A percentile compares a stretch with the other conserved stretches of the same genome.
These are phyloP conservation scores for Mercenaria mercenaria DNA, from an alignment of 1,140 invertebrate species.

Conservation along the genomic window DNA sequence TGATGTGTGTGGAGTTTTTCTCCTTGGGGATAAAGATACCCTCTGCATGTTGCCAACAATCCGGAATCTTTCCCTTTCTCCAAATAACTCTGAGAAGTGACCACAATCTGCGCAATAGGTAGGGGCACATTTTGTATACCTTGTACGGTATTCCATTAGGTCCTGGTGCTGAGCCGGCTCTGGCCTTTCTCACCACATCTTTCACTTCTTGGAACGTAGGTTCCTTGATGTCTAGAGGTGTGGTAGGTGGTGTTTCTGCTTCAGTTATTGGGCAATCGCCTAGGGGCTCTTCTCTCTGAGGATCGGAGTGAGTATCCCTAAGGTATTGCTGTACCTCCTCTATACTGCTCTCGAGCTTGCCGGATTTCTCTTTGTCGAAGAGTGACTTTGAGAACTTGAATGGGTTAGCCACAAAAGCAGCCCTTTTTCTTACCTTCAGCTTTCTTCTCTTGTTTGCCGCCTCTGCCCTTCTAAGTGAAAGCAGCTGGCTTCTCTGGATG, in stretches of 20 bases:
- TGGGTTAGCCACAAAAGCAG: no score
- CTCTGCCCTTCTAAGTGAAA: not conserved
- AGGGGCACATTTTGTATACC: slow-evolving; percentile 50
- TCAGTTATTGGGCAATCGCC: not conserved
- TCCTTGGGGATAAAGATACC: slow-evolving; percentile 50
- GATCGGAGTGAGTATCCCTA: slow-evolving; percentile 16
- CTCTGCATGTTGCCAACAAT: slow-evolving; percentile 51
- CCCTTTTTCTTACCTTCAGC: not conserved
- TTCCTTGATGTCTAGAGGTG: slow-evolving; percentile 24
- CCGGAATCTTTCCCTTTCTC: slow-evolving; percentile 38
- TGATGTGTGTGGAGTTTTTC: slow-evolving; percentile 36
- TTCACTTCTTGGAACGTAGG: slow-evolving; percentile 17
- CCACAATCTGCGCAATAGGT: slow-evolving; percentile 14
- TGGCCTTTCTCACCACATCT: slow-evolving; percentile 49
- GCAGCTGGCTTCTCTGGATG: not conserved
- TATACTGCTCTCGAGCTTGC: slow-evolving; percentile 13
- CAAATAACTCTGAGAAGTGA: slow-evolving; percentile 28
- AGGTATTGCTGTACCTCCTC: slow-evolving; percentile 30
- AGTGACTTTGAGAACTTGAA: no score
- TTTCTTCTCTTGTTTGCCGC: not conserved
- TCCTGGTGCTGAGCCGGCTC: slow-evolving; percentile 32
- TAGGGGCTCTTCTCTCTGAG: not conserved
- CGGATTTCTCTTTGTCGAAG: slow-evolving; percentile 30
- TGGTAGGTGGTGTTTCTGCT: not conserved
- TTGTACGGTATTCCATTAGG: slow-evolving; percentile 50